Evolutionary conservation across 2,113 vertebrate genomes (phyloP).

Genomic region (Pomatostomus ruficeps): DNA sequence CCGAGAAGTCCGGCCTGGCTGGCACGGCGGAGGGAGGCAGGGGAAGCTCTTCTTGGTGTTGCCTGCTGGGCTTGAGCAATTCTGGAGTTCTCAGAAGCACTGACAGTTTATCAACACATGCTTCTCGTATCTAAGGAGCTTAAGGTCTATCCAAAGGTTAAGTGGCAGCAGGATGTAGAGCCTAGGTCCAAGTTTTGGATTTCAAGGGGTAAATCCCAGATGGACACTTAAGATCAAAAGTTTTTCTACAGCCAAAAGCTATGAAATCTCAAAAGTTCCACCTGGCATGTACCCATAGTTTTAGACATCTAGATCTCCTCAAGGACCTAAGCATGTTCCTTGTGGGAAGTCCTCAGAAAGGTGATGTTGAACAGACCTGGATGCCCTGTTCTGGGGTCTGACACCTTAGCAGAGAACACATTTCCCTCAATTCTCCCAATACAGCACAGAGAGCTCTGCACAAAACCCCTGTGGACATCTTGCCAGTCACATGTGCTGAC

Average conservation of each 20-base stretch:
- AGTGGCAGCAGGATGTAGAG: neutral
- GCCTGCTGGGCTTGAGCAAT: constrained; percentile 4
- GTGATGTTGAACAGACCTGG: neutral
- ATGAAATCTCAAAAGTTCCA: neutral
- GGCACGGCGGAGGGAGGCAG: neutral
- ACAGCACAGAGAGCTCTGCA: accelerated
- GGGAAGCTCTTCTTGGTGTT: neutral
- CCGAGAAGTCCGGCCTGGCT: neutral
- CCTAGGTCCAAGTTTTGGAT: neutral
- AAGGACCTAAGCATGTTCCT: neutral
- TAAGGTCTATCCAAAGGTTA: neutral
- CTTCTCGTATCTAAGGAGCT: neutral
- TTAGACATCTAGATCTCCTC: neutral
- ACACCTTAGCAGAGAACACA: accelerated
- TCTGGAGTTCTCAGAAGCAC: constrained; percentile 11
- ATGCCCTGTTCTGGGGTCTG: accelerated
- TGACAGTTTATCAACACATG: neutral
- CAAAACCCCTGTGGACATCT: neutral
- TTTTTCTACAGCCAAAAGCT: neutral
- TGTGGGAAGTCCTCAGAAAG: neutral
- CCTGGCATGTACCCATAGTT: accelerated
- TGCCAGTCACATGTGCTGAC: neutral
- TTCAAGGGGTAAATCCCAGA: neutral
- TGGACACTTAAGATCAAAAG: no score
- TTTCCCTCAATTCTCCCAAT: neutral